A percentile compares a stretch with the other conserved stretches of the same genome.
Evolutionary conservation across 2,888 invertebrate species (phyloP).

Genomic region (Adela reaumurella): DNA sequence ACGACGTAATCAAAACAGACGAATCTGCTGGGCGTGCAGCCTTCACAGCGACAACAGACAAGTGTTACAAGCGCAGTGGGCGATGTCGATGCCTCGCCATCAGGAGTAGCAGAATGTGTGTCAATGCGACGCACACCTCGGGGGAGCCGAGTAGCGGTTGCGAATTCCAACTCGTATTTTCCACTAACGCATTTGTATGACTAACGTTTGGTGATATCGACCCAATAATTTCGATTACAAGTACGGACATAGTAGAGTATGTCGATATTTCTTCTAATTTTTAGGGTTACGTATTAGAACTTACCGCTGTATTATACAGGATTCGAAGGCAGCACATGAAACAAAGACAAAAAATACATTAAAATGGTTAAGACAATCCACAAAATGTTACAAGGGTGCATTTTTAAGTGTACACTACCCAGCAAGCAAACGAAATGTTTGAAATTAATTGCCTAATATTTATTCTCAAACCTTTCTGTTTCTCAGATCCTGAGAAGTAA

Average conservation of each 20-base stretch:
- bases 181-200: slow-evolving; percentile 36
- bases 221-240: slow-evolving; percentile 33
- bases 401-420: too few species aligned
- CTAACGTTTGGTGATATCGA: slow-evolving; percentile 28
- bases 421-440: too few species aligned
- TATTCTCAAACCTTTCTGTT: too few species aligned
- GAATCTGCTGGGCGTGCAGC: neutral
- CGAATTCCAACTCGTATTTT: slow-evolving; percentile 54
- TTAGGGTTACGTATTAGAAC: slow-evolving; percentile 14
- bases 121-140: slow-evolving; percentile 32
- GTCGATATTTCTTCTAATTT: too few species aligned
- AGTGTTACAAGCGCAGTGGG: neutral
- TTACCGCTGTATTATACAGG: slow-evolving; percentile 32
- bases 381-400: neutral
- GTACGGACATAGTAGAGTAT: too few species aligned
- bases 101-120: slow-evolving; percentile 24
- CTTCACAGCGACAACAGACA: neutral
- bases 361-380: too few species aligned
- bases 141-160: slow-evolving; percentile 50
- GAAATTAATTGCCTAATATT: too few species aligned
- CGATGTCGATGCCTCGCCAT: slow-evolving; percentile 10
- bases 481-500: too few species aligned
- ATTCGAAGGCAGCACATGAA: slow-evolving; percentile 37
- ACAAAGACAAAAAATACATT: slow-evolving; percentile 20
- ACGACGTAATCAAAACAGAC: neutral